Conservation (phyloP, 2,888 invertebrate genomes). For the Stenichneumon culpator region DNA sequence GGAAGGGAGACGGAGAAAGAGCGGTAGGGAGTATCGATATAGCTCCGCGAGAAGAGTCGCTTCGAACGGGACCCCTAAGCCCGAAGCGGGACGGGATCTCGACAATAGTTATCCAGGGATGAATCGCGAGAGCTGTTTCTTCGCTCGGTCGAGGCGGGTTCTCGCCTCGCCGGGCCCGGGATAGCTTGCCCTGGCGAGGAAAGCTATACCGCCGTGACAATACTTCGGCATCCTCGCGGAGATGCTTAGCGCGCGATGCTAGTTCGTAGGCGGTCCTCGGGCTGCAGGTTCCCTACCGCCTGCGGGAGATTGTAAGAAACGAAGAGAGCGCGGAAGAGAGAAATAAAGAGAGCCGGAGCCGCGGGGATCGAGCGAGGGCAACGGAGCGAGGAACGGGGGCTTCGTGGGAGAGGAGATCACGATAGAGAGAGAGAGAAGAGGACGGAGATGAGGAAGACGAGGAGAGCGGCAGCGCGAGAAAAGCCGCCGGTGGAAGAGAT, state of each 20-base stretch:
- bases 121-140: constrained; percentile 51
- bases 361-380: constrained; percentile 53
- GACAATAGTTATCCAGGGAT: constrained; percentile 64
- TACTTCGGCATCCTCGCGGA: constrained; percentile 77
- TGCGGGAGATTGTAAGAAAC: constrained; percentile 58
- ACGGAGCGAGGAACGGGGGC: constrained; percentile 46
- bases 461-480: constrained; percentile 28
- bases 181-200: constrained; percentile 9
- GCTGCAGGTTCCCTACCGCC: constrained; percentile 61
- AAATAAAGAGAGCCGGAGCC: constrained; percentile 24
- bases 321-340: constrained; percentile 37
- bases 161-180: constrained; percentile 45
- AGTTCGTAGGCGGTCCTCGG: constrained; percentile 68
- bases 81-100: constrained; percentile 82
- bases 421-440: constrained; percentile 21
- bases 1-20: background rate
- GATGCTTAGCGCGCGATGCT: constrained; percentile 61
- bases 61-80: constrained; percentile 82
- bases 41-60: constrained; percentile 67
- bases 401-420: constrained; percentile 57
- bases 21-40: constrained; percentile 39
- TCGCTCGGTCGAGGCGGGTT: constrained; percentile 40
- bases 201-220: constrained; percentile 66
- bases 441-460: constrained; percentile 47
- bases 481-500: constrained; percentile 58